Base-by-base conservation (phyloP, 2,888 invertebrate species). In the Colostygia pectinataria region DNA sequence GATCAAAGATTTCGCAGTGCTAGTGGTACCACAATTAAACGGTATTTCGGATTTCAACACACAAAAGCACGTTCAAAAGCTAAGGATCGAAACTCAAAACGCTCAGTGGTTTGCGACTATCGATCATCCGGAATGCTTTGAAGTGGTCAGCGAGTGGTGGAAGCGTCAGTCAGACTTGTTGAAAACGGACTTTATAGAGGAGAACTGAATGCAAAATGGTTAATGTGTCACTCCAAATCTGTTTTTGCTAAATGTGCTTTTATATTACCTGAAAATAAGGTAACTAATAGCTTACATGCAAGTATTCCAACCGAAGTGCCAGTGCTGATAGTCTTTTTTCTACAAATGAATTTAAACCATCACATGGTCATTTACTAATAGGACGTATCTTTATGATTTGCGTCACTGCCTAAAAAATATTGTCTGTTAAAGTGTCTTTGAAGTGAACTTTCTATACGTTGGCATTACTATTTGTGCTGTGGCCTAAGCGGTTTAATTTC, bases 401-500 rank as follows among this genome's bases (percentile, higher is more conserved):
- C 18, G 18, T 18, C 18, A 24, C 24, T 24, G 7, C 24, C 29
- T 13, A 6, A 7, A 12, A 15, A 31, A 14, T 1, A 4, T n/a
- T 4, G 7, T 31, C 3, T 8, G 8, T 3, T 33, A n/a, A n/a
- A 15, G 1, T 10, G 5, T 18, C 4, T 1, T 13, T 5, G 0
- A 3, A 45, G 44, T 38, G 31, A 23, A 25, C 4, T 0, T 24
- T 10, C 15, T 14, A 4, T 10, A 24, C 10, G 2, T 24, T 25
- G 9, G 14, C 9, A 12, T n/a, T 45, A 32, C 15, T 10, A 6
- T 7, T 15, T 15, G 0, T 9, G 15, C 44, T 49, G 58, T 59
- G 34, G 24, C 36, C 55, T 68, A 74, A 74, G 75, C 74, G 70
- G 69, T 72, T 74, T 74, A 74, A 75, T 74, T 74, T 65, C 56